Percentiles rank a stretch among this genome's conserved stretches.
phyloP scores from a whole-genome alignment of 2,113 vertebrate genomes.

The Boulengerochromis microlepis region DNA sequence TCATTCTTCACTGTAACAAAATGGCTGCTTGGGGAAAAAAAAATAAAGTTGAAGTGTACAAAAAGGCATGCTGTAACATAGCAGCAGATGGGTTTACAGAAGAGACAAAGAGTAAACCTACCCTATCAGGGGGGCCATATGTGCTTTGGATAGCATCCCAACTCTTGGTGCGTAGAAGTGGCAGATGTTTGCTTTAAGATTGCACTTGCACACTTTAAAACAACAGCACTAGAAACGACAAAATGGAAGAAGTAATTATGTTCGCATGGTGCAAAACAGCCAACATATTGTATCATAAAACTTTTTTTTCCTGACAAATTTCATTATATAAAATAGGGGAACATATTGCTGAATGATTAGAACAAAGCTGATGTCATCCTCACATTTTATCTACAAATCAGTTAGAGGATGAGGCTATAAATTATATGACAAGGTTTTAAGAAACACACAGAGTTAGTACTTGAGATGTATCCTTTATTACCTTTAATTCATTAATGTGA shows the following conservation, averaged over 20 bases:
- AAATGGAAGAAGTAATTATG: slow-evolving; percentile 21
- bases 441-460: neutral
- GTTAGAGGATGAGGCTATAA: neutral
- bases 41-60: slow-evolving; percentile 22
- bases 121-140: slow-evolving; percentile 63
- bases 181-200: slow-evolving; percentile 65
- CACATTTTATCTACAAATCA: neutral
- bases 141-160: slow-evolving; percentile 55
- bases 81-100: slow-evolving; percentile 63
- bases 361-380: neutral
- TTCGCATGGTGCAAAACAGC: neutral
- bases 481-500: neutral
- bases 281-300: slow-evolving; percentile 21
- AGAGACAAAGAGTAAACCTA: slow-evolving; percentile 61
- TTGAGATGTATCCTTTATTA: neutral
- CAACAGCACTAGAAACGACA: slow-evolving; percentile 34
- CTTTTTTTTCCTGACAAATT: neutral
- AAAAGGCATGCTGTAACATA: slow-evolving; percentile 47
- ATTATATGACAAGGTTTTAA: neutral
- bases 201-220: slow-evolving; percentile 40
- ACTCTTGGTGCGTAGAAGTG: slow-evolving; percentile 52
- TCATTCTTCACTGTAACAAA: neutral
- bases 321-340: neutral
- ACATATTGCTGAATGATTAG: neutral
- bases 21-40: slow-evolving; percentile 21